Evolutionary conservation across 92 coral and sea anemone species (phyloP), one percentile per base, ranked within the genome.

Genomic region (Porites lobata): DNA sequence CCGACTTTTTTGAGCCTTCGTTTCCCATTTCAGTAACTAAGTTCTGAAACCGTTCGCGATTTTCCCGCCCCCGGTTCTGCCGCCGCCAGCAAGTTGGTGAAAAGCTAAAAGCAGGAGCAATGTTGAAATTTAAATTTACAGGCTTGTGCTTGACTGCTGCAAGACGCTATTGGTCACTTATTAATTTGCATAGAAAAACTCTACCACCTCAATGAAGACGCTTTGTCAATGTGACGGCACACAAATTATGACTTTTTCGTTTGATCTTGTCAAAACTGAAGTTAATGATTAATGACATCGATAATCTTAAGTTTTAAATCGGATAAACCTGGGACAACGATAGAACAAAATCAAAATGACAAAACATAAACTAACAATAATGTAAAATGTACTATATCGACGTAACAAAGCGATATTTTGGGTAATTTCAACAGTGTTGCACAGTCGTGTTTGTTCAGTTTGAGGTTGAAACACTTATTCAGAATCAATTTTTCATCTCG

Each of bases 161-260:
- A 22, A 15, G 72, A 84, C 70, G 38, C 93, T 71, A 94, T 94
- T 94, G 98, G 98, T 81, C 69, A 80, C 61, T 17, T 15, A 29
- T 18, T 82, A n/a, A 94, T 94, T 94, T 94, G 95, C 95, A 94
- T 94, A 92, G 69, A 47, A 84, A 73, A 84, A 83, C 63, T 63
- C 71, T 52, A 65, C 73, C 72, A 74, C 81, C 80, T 74, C 53
- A 62, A 65, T 61, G 52, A 50, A 74, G 51, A 50, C 64, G 18
- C 74, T 75, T 76, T 74, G 87, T 84, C 69, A 72, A 53, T 57
- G 79, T 50, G 80, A 63, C 81, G 87, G 64, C 62, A 64, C 67
- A 62, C 73, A 73, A 73, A 62, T 63, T 65, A 74, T 38, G 47
- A 38, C 47, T 50, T 22, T 52, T 64, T 56, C 15, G 61, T 4